These are phyloP conservation scores for Myiagra hebetior DNA, from an alignment of 2,113 vertebrate species.

Conservation along the genomic window DNA sequence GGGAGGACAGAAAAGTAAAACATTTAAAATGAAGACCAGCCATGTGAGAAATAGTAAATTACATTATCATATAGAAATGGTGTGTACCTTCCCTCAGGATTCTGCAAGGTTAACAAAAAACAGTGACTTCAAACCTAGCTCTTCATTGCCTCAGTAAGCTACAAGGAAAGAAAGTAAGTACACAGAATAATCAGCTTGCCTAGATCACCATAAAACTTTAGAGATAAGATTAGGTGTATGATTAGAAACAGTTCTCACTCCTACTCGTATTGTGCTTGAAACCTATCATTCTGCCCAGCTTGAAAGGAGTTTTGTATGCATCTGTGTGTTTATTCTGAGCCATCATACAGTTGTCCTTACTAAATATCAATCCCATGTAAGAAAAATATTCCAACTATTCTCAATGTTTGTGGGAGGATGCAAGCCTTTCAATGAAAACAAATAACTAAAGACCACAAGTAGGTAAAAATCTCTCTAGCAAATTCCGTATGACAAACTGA, in stretches of 20 bases:
- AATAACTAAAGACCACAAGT: not conserved
- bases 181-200: not conserved
- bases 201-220: not conserved
- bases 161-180: slow-evolving; percentile 1
- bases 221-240: not conserved
- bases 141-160: not conserved
- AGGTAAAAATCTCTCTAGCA: not conserved
- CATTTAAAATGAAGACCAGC: not conserved
- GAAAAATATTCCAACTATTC: not conserved
- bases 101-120: not conserved
- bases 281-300: not conserved
- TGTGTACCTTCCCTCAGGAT: not conserved
- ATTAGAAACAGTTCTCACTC: not conserved
- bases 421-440: not conserved
- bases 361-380: not conserved
- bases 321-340: not conserved
- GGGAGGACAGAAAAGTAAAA: not conserved
- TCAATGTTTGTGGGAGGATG: not conserved
- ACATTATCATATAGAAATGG: not conserved
- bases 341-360: not conserved
- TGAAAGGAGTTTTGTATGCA: not conserved
- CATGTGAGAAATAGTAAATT: not conserved
- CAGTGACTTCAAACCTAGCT: not conserved
- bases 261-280: not conserved
- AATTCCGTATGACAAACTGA: not conserved